Evolutionary conservation across 2,888 invertebrate species (phyloP).

Genomic region (Cheilosia pagana): DNA sequence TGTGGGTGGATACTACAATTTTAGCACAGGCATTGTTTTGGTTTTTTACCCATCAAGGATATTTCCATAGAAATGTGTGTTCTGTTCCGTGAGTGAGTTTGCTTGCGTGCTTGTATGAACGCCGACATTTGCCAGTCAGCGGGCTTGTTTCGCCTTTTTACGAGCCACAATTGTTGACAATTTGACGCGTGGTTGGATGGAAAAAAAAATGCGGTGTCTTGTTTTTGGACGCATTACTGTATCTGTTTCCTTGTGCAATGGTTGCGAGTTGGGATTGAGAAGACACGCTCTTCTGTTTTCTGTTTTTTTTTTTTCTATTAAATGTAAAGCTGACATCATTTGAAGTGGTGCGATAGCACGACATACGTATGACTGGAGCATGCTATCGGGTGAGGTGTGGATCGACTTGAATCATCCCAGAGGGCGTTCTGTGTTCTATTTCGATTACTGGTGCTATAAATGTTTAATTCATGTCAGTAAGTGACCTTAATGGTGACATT

Average conservation of each 20-base stretch:
- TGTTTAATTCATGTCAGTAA: neutral
- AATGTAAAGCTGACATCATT: slow-evolving; percentile 55
- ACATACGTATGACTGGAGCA: slow-evolving; percentile 13
- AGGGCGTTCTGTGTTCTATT: slow-evolving; percentile 15
- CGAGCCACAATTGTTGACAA: slow-evolving; percentile 57
- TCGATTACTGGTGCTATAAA: slow-evolving; percentile 7
- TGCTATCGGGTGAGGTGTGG: neutral
- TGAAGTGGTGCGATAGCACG: slow-evolving; percentile 42
- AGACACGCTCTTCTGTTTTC: too few species aligned
- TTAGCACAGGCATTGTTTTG: slow-evolving; percentile 50
- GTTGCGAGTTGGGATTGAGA: neutral
- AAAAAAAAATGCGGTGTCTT: neutral
- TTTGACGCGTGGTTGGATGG: slow-evolving; percentile 51
- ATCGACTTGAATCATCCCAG: slow-evolving; percentile 30
- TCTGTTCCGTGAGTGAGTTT: slow-evolving; percentile 24
- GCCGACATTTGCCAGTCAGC: slow-evolving; percentile 54
- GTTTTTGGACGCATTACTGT: slow-evolving; percentile 18
- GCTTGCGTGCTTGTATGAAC: slow-evolving; percentile 36
- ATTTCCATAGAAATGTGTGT: slow-evolving; percentile 73
- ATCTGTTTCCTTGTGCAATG: slow-evolving; percentile 28
- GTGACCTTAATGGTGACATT: slow-evolving; percentile 8
- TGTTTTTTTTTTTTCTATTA: slow-evolving; percentile 4
- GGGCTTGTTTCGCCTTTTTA: slow-evolving; percentile 35
- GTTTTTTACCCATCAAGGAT: slow-evolving; percentile 63
- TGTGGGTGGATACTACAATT: slow-evolving; percentile 2